Conservation (phyloP, 2,888 invertebrate species). For the Ypsolopha sequella region DNA sequence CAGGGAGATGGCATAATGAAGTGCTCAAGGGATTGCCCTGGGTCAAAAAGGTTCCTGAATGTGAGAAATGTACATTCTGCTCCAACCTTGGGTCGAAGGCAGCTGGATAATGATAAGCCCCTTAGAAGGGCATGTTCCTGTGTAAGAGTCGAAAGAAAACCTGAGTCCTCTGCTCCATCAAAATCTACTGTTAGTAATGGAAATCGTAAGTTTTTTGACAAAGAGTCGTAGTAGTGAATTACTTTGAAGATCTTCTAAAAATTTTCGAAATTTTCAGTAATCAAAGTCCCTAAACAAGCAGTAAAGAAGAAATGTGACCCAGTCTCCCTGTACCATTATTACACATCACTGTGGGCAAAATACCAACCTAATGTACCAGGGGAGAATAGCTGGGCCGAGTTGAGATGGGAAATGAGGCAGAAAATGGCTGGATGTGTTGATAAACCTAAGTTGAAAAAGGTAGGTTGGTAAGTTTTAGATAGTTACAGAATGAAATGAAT, state of each 20-base stretch:
- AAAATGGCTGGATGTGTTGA: slow-evolving; percentile 70
- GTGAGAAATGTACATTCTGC: slow-evolving; percentile 38
- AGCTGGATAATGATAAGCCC: slow-evolving; percentile 24
- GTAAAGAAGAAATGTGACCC: slow-evolving; percentile 74
- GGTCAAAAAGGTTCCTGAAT: slow-evolving; percentile 13
- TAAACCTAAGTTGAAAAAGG: slow-evolving; percentile 14
- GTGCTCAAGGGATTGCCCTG: slow-evolving; percentile 37
- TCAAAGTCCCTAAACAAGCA: slow-evolving; percentile 64
- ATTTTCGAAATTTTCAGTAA: slow-evolving; percentile 56
- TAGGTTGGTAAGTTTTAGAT: background rate
- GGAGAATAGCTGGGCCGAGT: slow-evolving; percentile 74
- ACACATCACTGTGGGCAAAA: slow-evolving; percentile 79
- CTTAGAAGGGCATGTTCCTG: slow-evolving; percentile 48
- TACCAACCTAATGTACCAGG: slow-evolving; percentile 79
- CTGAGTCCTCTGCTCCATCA: slow-evolving; percentile 24
- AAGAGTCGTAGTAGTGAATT: background rate
- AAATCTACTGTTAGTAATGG: slow-evolving; percentile 26
- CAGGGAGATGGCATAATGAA: slow-evolving; percentile 18
- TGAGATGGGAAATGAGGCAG: slow-evolving; percentile 79
- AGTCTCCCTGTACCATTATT: slow-evolving; percentile 82
- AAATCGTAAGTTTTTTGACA: slow-evolving; percentile 38
- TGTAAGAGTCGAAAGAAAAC: slow-evolving; percentile 36
- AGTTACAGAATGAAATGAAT: background rate
- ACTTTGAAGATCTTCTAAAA: background rate
- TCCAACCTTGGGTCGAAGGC: slow-evolving; percentile 31